Evolutionary conservation across 1,140 invertebrate genomes (phyloP).

Genomic region (Augochlora pura): DNA sequence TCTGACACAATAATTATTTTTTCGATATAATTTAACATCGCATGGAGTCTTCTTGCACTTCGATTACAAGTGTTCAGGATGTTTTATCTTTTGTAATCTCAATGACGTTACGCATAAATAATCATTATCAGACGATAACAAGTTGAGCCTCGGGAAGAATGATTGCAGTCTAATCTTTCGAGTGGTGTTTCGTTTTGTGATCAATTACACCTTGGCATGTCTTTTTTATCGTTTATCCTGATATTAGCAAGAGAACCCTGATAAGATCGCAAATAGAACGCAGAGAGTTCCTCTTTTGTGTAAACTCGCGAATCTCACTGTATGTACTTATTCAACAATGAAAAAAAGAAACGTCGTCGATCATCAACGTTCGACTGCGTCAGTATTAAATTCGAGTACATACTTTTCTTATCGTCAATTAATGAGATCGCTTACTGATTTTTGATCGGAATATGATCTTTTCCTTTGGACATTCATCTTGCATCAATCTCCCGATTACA

Average conservation of each 20-base stretch:
- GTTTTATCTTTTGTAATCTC: not conserved
- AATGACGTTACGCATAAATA: conserved; percentile 14
- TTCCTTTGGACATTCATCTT: not conserved
- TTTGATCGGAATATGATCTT: not conserved
- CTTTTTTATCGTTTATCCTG: conserved; percentile 11
- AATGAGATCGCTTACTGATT: not conserved
- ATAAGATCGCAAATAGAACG: conserved; percentile 4
- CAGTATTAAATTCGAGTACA: not conserved
- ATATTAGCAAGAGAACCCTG: conserved; percentile 11
- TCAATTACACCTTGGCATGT: conserved; percentile 14
- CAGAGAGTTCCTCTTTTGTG: not conserved
- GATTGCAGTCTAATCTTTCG: conserved; percentile 7
- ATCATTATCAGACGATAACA: conserved; percentile 31
- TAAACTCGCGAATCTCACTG: not conserved
- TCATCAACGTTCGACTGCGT: not conserved
- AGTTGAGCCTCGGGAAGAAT: not conserved
- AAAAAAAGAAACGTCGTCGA: not conserved
- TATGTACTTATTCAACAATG: not conserved
- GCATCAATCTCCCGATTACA: too few relatives aligned
- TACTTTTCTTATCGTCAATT: not conserved
- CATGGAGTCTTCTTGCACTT: not conserved
- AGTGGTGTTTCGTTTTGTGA: not conserved
- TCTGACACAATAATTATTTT: not conserved
- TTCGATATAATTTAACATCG: too few relatives aligned
- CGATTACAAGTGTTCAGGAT: not conserved